phyloP scores from a whole-genome alignment of 2,888 invertebrate genomes.

The Tenthredo livida region DNA sequence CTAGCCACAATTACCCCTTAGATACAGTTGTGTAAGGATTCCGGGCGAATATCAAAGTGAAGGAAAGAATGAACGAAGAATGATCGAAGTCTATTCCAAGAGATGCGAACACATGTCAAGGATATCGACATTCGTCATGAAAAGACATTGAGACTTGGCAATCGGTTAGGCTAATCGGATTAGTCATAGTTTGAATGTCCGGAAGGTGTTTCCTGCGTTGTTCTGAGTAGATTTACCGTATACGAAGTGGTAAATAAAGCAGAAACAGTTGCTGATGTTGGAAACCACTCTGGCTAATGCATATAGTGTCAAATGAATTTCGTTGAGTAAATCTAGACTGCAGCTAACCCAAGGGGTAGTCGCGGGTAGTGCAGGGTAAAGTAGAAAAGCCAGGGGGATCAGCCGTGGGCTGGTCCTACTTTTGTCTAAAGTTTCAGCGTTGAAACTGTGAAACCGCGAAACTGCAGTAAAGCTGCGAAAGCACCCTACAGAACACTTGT shows the following conservation, averaged over 20 bases:
- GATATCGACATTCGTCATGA: background rate
- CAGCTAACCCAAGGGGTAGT: background rate
- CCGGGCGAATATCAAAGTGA: background rate
- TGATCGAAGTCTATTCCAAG: background rate
- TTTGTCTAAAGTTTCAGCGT: slow-evolving; percentile 17
- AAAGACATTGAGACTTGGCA: background rate
- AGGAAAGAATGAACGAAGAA: background rate
- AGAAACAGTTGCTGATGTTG: slow-evolving; percentile 6
- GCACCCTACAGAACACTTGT: background rate
- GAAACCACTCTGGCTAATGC: slow-evolving; percentile 33
- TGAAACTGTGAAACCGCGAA: slow-evolving; percentile 36
- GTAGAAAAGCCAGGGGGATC: slow-evolving; percentile 39
- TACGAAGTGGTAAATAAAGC: background rate
- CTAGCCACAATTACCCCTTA: background rate
- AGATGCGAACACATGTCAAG: background rate
- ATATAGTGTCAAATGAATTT: slow-evolving; percentile 29
- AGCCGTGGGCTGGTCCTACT: slow-evolving; percentile 14
- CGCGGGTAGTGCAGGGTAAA: background rate
- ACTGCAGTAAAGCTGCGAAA: slow-evolving; percentile 38
- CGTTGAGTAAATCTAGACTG: slow-evolving; percentile 24
- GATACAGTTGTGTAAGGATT: background rate
- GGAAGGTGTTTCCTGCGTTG: background rate
- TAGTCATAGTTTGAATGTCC: background rate
- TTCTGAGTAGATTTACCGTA: background rate
- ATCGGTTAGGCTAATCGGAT: background rate